phyloP scores from a whole-genome alignment of 2,888 invertebrate genomes.

The Oxycera nigricornis region DNA sequence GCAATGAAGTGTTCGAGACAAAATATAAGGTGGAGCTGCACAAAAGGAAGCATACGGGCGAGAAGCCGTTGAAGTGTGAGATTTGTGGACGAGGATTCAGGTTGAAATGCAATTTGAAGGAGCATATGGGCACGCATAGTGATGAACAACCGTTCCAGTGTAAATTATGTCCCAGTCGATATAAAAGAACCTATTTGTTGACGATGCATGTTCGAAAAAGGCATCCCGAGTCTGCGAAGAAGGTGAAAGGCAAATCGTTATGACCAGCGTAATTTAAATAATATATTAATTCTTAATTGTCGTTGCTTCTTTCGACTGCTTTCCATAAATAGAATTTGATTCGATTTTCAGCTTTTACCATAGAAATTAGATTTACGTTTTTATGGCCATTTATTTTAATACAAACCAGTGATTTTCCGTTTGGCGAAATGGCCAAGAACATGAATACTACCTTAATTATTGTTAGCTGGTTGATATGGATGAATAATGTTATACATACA shows the following conservation, averaged over 20 bases:
- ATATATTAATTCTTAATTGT: too few species aligned
- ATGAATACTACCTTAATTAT: too few species aligned
- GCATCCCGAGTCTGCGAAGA: conserved; percentile 11
- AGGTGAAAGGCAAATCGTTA: background rate
- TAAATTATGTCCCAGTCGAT: conserved; percentile 8
- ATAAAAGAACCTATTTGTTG: conserved; percentile 11
- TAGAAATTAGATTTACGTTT: too few species aligned
- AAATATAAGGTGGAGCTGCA: conserved; percentile 21
- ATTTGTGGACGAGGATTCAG: conserved; percentile 18
- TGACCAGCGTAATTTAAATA: too few species aligned
- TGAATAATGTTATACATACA: too few species aligned
- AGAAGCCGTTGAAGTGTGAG: conserved; percentile 14
- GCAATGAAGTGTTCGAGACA: conserved; percentile 3
- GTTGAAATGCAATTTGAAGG: conserved; percentile 26
- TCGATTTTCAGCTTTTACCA: too few species aligned
- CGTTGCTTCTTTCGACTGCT: too few species aligned
- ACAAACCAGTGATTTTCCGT: too few species aligned
- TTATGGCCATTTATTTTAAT: too few species aligned
- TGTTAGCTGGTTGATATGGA: too few species aligned
- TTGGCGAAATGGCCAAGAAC: too few species aligned
- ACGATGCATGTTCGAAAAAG: background rate
- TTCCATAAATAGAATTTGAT: too few species aligned
- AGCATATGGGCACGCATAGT: conserved; percentile 25
- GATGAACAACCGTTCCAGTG: conserved; percentile 9
- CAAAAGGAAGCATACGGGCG: conserved; percentile 17